phyloP scores from a whole-genome alignment of 2,113 vertebrate species.

The Vidua macroura region DNA sequence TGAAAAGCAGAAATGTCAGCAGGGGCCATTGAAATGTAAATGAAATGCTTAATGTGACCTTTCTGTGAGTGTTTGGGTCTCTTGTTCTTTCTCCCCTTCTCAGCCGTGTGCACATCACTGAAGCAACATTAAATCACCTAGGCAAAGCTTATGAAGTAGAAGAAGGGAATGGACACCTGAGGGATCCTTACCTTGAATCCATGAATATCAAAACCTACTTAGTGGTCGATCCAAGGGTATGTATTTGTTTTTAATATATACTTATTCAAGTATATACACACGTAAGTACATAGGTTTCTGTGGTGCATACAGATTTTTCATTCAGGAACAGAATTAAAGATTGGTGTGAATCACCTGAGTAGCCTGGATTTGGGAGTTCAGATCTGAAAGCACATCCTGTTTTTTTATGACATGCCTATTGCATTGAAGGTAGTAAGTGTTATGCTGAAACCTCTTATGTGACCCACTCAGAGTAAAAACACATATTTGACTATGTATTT shows the following conservation, averaged over 20 bases:
- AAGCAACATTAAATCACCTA: slow-evolving; percentile 92
- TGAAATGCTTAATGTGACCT: slow-evolving; percentile 50
- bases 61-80: slow-evolving; percentile 22
- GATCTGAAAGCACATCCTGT: not conserved
- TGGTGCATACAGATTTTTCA: not conserved
- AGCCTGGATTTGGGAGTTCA: not conserved
- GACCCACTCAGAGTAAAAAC: not conserved
- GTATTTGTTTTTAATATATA: not conserved
- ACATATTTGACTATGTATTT: not conserved
- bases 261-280: not conserved
- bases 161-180: slow-evolving; percentile 88
- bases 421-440: not conserved
- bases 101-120: slow-evolving; percentile 97
- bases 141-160: slow-evolving; percentile 96
- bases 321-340: not conserved
- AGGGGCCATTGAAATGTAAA: slow-evolving; percentile 56
- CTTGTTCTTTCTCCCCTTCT: slow-evolving; percentile 2
- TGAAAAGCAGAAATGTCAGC: slow-evolving; percentile 45
- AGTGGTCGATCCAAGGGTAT: slow-evolving; percentile 91
- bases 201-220: slow-evolving; percentile 89
- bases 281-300: not conserved
- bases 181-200: slow-evolving; percentile 90
- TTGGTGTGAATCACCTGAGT: not conserved
- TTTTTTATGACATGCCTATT: not conserved
- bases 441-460: not conserved